These are phyloP conservation scores for Mnemiopsis leidyi DNA, from an alignment of 37 sponge, comb jelly and placozoan species.

Conservation along the genomic window DNA sequence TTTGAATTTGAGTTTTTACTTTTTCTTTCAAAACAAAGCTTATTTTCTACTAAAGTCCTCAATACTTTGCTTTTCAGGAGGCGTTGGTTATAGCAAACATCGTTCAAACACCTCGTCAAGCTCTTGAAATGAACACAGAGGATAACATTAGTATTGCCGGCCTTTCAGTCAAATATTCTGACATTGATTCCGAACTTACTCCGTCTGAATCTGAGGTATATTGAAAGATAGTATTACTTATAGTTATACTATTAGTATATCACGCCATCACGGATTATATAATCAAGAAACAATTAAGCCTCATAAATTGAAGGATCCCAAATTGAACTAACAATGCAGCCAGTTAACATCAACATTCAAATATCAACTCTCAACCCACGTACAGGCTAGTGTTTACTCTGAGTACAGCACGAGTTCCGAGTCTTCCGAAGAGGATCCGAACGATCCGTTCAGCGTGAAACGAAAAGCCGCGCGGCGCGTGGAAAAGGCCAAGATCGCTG, in stretches of 20 bases:
- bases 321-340: too few species aligned
- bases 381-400: slow-evolving; percentile 8
- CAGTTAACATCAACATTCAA: too few species aligned
- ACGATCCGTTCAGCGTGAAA: background rate
- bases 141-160: background rate
- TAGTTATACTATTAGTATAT: background rate
- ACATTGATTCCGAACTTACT: background rate
- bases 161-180: background rate
- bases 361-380: too few species aligned
- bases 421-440: background rate
- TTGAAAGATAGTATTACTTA: too few species aligned
- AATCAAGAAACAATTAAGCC: too few species aligned
- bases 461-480: background rate
- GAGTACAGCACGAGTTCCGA: background rate
- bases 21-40: too few species aligned
- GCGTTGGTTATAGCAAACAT: background rate
- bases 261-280: too few species aligned
- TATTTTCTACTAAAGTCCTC: too few species aligned
- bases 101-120: slow-evolving; percentile 26
- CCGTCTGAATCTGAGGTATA: background rate
- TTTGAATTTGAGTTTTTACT: too few species aligned
- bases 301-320: too few species aligned
- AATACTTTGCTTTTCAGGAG: too few species aligned
- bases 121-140: background rate
- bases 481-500: background rate